Evolutionary conservation across 2,797 vertebrate genomes (phyloP).

Genomic region (Catamblyrhynchus diadema): DNA sequence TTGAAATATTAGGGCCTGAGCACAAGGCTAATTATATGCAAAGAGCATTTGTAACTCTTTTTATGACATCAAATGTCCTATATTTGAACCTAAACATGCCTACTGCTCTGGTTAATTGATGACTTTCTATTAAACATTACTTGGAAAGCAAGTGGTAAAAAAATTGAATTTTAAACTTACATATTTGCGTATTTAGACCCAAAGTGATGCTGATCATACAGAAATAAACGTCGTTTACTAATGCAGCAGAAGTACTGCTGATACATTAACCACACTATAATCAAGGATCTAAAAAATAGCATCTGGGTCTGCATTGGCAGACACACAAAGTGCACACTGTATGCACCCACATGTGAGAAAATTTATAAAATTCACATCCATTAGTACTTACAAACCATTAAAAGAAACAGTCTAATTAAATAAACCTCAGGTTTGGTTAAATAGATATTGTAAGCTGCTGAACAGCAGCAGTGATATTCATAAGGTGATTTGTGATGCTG

Average conservation of each 20-base stretch:
- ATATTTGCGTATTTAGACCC: neutral
- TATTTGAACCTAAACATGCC: neutral
- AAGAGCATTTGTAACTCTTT: slow-evolving; percentile 20
- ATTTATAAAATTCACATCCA: neutral
- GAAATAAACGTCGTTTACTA: neutral
- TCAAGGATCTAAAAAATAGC: neutral
- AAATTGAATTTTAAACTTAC: neutral
- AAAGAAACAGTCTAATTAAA: neutral
- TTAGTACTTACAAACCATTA: neutral
- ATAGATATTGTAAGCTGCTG: neutral
- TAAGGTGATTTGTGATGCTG: neutral
- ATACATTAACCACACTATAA: neutral
- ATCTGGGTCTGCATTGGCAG: neutral
- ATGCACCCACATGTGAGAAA: neutral
- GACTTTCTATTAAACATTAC: neutral
- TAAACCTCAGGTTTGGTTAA: neutral
- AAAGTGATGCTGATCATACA: neutral
- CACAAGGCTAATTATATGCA: slow-evolving; percentile 25
- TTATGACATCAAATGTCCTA: neutral
- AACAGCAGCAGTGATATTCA: neutral
- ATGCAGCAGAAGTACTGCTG: neutral
- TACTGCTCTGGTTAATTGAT: neutral
- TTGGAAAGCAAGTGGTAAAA: neutral
- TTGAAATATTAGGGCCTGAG: neutral
- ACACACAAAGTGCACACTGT: neutral